Base-by-base conservation (phyloP, 2,888 invertebrate species). In the Chelonus formosanus region DNA sequence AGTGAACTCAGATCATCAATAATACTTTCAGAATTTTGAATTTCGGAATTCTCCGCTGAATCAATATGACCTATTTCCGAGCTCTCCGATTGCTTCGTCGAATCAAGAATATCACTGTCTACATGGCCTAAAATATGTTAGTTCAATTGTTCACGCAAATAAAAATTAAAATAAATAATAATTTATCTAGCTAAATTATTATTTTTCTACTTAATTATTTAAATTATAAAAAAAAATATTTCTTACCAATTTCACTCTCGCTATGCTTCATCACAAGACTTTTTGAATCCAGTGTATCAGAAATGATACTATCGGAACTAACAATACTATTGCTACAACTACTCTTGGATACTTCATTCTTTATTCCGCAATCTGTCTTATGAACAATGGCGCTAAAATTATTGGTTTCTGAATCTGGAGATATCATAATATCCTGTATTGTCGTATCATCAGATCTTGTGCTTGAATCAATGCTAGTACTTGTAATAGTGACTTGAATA, bases 41-140 rank as follows among this genome's bases (percentile, higher is more conserved):
- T 89, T 70, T 94, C 93, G 4, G 92, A 93, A 7, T 89, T 87
- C 85, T 94, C 94, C 0, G 94, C 93, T 0, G 93, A 94, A 80
- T 94, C 94, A 62, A 94, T 94, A 77, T 94, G 94, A 7, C 90
- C 90, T 59, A 94, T 91, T 65, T 83, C 83, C 0, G 79, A 78
- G 34, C 71, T 75, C 45, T 82, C 80, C 3, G 81, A 81, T 31
- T 68, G 75, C 47, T 76, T 82, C 3, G 78, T 77, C 3, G 80
- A 80, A 40, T 83, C 82, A 7, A 83, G 71, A 67, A 81, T 80
- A 40, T 83, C 83, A 55, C 81, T 83, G 70, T 81, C 79, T 81
- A 77, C 74, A 67, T 79, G 73, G 36, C 76, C 83, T 83, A 67
- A 56, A 81, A 79, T 69, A 69, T 63, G 76, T 77, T 67, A 72